These are phyloP conservation scores for Rhyzopertha dominica DNA, from an alignment of 1,140 invertebrate genomes.

Conservation along the genomic window DNA sequence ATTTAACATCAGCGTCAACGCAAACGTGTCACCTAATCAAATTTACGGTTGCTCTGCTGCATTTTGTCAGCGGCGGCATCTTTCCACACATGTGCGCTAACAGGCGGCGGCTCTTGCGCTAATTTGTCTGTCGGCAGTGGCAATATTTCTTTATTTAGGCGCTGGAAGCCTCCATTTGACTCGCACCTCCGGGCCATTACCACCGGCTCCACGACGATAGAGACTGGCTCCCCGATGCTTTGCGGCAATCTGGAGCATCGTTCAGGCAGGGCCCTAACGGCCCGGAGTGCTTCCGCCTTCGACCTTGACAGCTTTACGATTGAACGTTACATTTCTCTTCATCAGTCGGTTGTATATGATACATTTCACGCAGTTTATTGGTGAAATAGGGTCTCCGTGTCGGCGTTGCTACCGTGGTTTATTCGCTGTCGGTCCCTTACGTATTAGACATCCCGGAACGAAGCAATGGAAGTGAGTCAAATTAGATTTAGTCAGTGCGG, in stretches of 20 bases:
- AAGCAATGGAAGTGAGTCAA: no score
- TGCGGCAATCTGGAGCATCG: slow-evolving; percentile 31
- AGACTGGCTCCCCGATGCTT: slow-evolving; percentile 25
- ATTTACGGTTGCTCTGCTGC: slow-evolving; percentile 31
- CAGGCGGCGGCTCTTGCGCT: slow-evolving; percentile 24
- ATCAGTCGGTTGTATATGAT: slow-evolving; percentile 31
- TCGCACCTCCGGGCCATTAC: slow-evolving; percentile 38
- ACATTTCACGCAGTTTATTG: no score
- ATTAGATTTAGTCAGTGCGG: no score
- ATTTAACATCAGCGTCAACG: slow-evolving; percentile 31
- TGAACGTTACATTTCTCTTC: slow-evolving; percentile 36
- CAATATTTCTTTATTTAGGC: slow-evolving; percentile 40
- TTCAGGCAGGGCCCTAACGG: slow-evolving; percentile 26
- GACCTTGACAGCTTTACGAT: slow-evolving; percentile 38
- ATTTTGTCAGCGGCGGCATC: slow-evolving; percentile 29
- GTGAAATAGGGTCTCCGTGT: no score
- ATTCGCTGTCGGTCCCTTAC: no score
- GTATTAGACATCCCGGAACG: no score
- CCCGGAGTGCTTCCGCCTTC: slow-evolving; percentile 34
- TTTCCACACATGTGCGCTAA: slow-evolving; percentile 18
- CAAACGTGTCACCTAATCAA: slow-evolving; percentile 35
- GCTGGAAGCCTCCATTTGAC: slow-evolving; percentile 34
- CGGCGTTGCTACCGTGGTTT: no score
- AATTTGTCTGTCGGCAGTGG: slow-evolving; percentile 38
- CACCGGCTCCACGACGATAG: slow-evolving; percentile 22